A percentile compares a stretch with the other conserved stretches of the same genome.
Evolutionary conservation across 2,888 invertebrate genomes (phyloP).

Genomic region (Acrobasis suavella): DNA sequence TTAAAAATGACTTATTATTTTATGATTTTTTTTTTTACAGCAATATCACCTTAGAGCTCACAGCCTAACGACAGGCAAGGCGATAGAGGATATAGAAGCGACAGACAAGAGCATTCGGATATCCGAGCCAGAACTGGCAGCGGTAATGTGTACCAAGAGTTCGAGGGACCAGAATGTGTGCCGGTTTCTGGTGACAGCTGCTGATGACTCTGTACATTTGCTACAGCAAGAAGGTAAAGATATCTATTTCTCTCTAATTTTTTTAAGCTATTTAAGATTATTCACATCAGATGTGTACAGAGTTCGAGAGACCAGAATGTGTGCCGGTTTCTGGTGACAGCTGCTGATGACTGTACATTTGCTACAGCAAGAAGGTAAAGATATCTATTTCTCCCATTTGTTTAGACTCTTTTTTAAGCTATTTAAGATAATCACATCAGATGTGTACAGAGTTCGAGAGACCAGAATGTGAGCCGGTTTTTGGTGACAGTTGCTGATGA

Average conservation of each 20-base stretch:
- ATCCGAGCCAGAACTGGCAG: slow-evolving; percentile 70
- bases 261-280: too few species aligned
- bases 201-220: slow-evolving; percentile 86
- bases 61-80: slow-evolving; percentile 54
- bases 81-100: slow-evolving; percentile 66
- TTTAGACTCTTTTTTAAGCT: too few species aligned
- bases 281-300: slow-evolving; percentile 82
- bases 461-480: slow-evolving; percentile 82
- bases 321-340: slow-evolving; percentile 85
- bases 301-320: slow-evolving; percentile 70
- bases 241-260: too few species aligned
- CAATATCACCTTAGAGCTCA: slow-evolving; percentile 69
- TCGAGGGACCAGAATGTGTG: slow-evolving; percentile 78
- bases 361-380: slow-evolving; percentile 83
- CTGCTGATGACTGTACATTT: slow-evolving; percentile 85
- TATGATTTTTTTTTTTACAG: slow-evolving; percentile 50
- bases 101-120: slow-evolving; percentile 55
- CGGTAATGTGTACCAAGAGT: slow-evolving; percentile 80
- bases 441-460: slow-evolving; percentile 79
- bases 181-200: slow-evolving; percentile 84
- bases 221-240: slow-evolving; percentile 83
- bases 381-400: too few species aligned
- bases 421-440: too few species aligned
- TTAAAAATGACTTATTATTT: neutral
- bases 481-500: slow-evolving; percentile 86